Evolutionary conservation across 2,797 vertebrate species (phyloP), one percentile per base, ranked within the genome.

Genomic region (Acanthornis magna): DNA sequence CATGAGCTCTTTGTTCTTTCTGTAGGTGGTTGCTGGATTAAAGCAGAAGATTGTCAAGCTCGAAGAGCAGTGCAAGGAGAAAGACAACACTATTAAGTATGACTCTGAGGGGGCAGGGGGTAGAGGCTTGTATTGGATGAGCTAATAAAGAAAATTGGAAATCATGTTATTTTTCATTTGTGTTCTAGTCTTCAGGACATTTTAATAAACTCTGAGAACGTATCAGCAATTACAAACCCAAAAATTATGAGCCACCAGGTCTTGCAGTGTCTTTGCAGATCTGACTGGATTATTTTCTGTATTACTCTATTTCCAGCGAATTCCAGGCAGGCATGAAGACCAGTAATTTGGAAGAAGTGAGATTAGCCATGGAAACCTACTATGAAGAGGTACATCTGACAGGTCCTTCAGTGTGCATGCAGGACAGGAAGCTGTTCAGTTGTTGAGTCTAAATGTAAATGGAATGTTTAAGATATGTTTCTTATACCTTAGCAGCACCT

Each of bases 31-130:
- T 42, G 98, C 96, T 18, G 98, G 98, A 60, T 98, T 99, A 68
- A 99, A 98, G 89, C 99, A 99, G 96, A 98, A 98, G 96, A 98
- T 99, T 74, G 96, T 99, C 89, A 98, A 98, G 96, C 97, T 99
- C 85, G 99, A 99, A 92, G 98, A 99, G 75, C 98, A 99, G 92
- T 99, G 98, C 96, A 98, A 98, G 94, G 99, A 99, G 92, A 99
- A 99, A 96, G 99, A 99, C 95, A 97, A 92, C 38, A 85, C 98
- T 36, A 97, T 98, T 77, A 98, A 97, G 99, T 99, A 97, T 89
- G 89, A 84, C 40, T 73, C 54, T 38, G 29, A 66, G 60, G 60
- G 36, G 32, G 11, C 5, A 30, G 3, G 9, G n/a, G 16, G 4
- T 43, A 60, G 61, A 68, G 51, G 18, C 77, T 86, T 60, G 6